Evolutionary conservation across 2,797 vertebrate genomes (phyloP), one percentile per base, ranked within the genome.

Genomic region (Pangasius krempfi): DNA sequence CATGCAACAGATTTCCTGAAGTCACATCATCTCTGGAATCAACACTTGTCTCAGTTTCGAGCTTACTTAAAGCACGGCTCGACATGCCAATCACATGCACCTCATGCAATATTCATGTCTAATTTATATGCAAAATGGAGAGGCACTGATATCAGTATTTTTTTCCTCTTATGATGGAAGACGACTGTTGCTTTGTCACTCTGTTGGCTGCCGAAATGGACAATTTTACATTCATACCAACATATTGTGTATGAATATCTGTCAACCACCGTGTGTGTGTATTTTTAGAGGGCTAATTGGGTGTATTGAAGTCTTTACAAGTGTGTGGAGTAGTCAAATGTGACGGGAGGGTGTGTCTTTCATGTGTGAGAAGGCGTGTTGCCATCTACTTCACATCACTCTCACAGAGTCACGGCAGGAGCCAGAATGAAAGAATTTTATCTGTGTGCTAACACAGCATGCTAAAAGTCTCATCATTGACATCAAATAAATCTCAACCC

Each of bases 41-140:
- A 14, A 58, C 50, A 50, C 47, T 58, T 5, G n/a, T 80, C 75
- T 70, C n/a, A 2, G 58, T 4, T 66, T 56, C 12, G 5, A 25
- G 66, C 64, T 80, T 47, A n/a, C 52, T 33, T 47, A 14, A 79
- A 78, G 76, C 33, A 37, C 47, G 20, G 3, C 52, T 81, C 12
- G 30, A 82, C 84, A 52, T 86, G 84, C 37, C 66, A 80, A 27
- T 88, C 73, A 56, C 72, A 80, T 62, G 56, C 54, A 4, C 40
- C 33, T 54, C 66, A 72, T 86, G 84, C 73, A 89, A 86, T 81
- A 89, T 89, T 73, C 54, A 89, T 73, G 66, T 44, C n/a, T 16
- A 52, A 89, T 89, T 89, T 75, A 12, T 82, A 64, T 82, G 88
- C 84, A 75, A 82, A 86, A 72, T 9, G 7, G 68, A 50, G 40